Evolutionary conservation across 2,888 invertebrate genomes (phyloP).

Genomic region (Ophioninae sp.): DNA sequence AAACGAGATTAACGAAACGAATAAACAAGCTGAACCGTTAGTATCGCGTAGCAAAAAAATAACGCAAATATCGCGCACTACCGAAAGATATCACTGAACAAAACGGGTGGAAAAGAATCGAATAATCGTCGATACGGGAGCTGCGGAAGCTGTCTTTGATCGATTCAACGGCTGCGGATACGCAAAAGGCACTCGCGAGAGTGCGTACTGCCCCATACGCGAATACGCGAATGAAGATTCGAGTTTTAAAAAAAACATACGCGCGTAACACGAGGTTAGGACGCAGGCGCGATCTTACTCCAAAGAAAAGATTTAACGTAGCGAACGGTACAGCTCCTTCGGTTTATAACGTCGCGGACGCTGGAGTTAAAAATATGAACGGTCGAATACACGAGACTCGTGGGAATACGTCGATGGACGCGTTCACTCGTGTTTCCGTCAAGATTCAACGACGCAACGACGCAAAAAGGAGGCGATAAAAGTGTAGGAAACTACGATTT

Average conservation of each 20-base stretch:
- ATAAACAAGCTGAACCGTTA: conserved; percentile 23
- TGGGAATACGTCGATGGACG: not conserved
- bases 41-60: conserved; percentile 24
- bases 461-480: not conserved
- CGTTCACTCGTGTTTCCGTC: not conserved
- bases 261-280: not conserved
- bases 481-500: not conserved
- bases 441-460: not conserved
- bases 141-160: not conserved
- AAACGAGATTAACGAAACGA: conserved; percentile 38
- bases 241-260: not conserved
- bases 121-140: too few species aligned
- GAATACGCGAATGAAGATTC: not conserved
- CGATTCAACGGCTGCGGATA: not conserved
- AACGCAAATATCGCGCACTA: conserved; percentile 12
- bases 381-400: not conserved
- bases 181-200: not conserved
- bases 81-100: not conserved
- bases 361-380: not conserved
- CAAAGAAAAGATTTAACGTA: not conserved
- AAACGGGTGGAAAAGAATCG: not conserved
- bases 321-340: not conserved
- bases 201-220: not conserved
- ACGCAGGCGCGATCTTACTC: not conserved
- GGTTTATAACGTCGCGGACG: not conserved